Evolutionary conservation across 2,113 vertebrate species (phyloP), one percentile per base, ranked within the genome.

Genomic region (Limnothrissa miodon): DNA sequence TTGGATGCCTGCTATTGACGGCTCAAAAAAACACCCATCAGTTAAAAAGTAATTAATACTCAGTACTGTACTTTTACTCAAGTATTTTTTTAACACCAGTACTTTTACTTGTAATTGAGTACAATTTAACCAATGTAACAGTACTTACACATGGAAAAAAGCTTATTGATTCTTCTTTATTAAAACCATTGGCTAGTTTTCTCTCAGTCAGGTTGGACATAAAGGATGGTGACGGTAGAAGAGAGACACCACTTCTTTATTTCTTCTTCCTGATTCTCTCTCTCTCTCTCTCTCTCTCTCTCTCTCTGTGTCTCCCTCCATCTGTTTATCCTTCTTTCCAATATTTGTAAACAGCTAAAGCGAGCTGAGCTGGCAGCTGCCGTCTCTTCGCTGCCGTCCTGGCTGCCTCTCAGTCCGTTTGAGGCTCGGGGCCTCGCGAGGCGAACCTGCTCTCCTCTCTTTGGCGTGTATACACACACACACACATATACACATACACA

Each of bases 341-440:
- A 62, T 62, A 62, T 29, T 56, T 62, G 59, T 62, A 62, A 62
- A 62, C 59, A 62, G 59, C n/a, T 11, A 62, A 62, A 62, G 59
- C n/a, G 7, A 62, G 59, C n/a, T 1, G n/a, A 25, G 59, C n/a
- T 62, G 59, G 59, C 59, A 62, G 59, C 59, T 62, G 53, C 17
- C 53, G 3, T 21, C 53, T 56, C 53, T 56, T 56, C n/a, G 53
- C 53, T 56, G 53, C 23, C 4, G 53, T 7, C 4, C 53, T 23
- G n/a, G 25, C n/a, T n/a, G 25, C 59, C 1, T n/a, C 6, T 7
- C 7, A 8, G 6, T 62, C 59, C 6, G 42, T 42, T 42, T 42
- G 42, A 6, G 2, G 42, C 42, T 42, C 42, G 42, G n/a, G n/a
- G 10, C n/a, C 59, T n/a, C 9, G 8, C 9, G 25, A 29, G 23